Conservation (phyloP, 2,888 invertebrate species). For the Ptycholaimellus sp. region DNA sequence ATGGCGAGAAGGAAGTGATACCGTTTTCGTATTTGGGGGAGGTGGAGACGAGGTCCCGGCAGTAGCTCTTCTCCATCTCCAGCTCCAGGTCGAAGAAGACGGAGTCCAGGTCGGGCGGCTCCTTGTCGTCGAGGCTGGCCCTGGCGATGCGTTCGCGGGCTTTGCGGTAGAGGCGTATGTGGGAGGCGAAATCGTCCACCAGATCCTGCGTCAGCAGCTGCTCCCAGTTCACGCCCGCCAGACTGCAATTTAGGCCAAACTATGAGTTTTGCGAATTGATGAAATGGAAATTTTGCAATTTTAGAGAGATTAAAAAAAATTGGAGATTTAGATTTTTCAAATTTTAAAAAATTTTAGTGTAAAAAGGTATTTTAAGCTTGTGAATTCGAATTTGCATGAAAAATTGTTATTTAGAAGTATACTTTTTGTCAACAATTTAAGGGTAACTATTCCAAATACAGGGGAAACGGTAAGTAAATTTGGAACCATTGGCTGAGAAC, state of each 20-base stretch:
- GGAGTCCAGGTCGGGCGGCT: conserved; percentile 37
- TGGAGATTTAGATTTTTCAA: no score
- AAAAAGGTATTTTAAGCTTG: neutral
- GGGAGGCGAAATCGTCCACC: conserved; percentile 69
- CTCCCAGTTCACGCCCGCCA: conserved; percentile 53
- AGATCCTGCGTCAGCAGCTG: conserved; percentile 58
- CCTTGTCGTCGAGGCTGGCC: no score
- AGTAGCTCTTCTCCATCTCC: conserved; percentile 54
- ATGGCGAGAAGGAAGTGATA: conserved; percentile 13
- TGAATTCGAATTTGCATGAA: neutral
- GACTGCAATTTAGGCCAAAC: conserved; percentile 14
- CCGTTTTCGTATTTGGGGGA: conserved; percentile 37
- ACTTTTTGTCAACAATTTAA: no score
- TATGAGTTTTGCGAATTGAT: no score
- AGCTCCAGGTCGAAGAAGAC: conserved; percentile 69
- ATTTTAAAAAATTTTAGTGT: neutral
- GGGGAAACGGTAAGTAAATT: neutral
- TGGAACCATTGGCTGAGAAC: conserved; percentile 15
- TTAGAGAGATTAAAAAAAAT: no score
- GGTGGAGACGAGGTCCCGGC: conserved; percentile 53
- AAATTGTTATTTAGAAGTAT: no score
- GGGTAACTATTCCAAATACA: neutral
- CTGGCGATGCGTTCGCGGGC: conserved; percentile 31
- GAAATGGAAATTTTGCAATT: no score
- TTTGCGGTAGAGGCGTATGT: conserved; percentile 58